Evolutionary conservation across 2,113 vertebrate genomes (phyloP).

Genomic region (Vanacampus margaritifer): DNA sequence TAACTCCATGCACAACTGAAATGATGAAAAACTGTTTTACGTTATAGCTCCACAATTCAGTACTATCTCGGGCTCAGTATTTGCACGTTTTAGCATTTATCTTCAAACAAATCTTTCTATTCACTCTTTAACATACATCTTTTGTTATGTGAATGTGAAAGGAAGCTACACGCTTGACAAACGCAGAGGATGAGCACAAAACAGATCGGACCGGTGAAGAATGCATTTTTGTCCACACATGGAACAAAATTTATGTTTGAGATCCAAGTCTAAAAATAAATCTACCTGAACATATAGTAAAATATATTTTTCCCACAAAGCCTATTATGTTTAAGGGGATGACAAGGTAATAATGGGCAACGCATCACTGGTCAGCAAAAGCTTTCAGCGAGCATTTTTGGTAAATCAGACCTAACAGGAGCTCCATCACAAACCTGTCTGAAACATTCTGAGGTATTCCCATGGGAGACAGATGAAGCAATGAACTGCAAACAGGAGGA

Average conservation of each 20-base stretch:
- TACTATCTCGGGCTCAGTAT: too few species aligned
- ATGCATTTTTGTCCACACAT: not conserved
- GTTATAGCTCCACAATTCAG: too few species aligned
- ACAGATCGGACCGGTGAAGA: too few species aligned
- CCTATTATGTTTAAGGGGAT: conserved; percentile 22
- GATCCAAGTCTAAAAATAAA: too few species aligned
- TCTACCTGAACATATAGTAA: not conserved
- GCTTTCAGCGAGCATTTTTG: conserved; percentile 47
- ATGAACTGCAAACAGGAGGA: conserved; percentile 43
- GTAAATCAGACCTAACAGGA: conserved; percentile 41
- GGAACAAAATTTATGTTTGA: not conserved
- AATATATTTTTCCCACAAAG: not conserved
- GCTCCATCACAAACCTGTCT: conserved; percentile 56
- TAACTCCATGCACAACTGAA: too few species aligned
- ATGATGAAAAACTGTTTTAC: too few species aligned
- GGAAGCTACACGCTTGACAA: too few species aligned
- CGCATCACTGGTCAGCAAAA: conserved; percentile 55
- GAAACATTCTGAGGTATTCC: conserved; percentile 58
- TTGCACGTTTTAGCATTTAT: too few species aligned
- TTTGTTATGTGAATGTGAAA: too few species aligned
- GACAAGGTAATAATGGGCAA: conserved; percentile 36
- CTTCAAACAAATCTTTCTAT: too few species aligned
- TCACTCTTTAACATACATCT: too few species aligned
- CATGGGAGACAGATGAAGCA: conserved; percentile 51
- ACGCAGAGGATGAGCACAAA: too few species aligned